Percentiles rank a stretch among this genome's conserved stretches.
These are phyloP conservation scores for Sebastes schlegelii DNA, from an alignment of 2,113 vertebrate species.

Conservation along the genomic window DNA sequence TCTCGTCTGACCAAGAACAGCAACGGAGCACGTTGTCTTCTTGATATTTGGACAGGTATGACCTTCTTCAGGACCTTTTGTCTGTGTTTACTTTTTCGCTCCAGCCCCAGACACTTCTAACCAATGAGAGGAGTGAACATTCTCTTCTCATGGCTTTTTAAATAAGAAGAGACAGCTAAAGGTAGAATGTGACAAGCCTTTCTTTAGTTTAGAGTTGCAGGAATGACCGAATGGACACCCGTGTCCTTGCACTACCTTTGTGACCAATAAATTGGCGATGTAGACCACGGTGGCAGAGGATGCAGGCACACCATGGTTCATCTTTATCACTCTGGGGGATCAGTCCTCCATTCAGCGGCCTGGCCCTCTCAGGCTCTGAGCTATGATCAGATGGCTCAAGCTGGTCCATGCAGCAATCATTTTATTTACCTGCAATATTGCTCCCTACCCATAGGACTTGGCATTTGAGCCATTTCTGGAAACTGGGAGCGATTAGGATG, in stretches of 20 bases:
- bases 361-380: not conserved
- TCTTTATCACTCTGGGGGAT: conserved; percentile 1
- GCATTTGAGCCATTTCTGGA: not conserved
- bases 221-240: not conserved
- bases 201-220: not conserved
- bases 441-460: not conserved
- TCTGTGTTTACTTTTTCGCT: not conserved
- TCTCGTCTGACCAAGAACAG: not conserved
- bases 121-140: not conserved
- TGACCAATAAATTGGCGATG: not conserved
- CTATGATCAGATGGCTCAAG: not conserved
- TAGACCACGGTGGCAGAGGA: not conserved
- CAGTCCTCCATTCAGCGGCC: not conserved
- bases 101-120: not conserved
- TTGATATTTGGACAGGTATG: not conserved
- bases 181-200: not conserved
- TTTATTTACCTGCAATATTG: conserved; percentile 1
- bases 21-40: not conserved
- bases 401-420: not conserved
- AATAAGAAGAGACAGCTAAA: not conserved
- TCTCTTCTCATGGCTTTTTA: not conserved
- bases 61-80: not conserved
- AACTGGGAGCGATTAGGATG: not conserved
- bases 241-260: not conserved
- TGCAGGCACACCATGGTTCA: not conserved